Evolutionary conservation across 2,888 invertebrate species (phyloP).

Genomic region (Spialia ferax): DNA sequence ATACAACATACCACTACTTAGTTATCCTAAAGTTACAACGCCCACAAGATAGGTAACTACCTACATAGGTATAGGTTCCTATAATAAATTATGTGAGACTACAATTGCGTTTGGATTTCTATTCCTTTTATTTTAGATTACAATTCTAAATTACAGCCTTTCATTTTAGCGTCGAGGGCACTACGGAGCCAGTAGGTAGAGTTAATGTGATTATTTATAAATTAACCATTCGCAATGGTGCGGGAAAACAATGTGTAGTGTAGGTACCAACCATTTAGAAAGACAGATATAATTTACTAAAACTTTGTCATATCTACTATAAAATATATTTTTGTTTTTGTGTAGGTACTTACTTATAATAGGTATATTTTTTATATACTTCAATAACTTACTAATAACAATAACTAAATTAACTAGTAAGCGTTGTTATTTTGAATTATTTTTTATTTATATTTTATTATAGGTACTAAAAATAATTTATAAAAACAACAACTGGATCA

Average conservation of each 20-base stretch:
- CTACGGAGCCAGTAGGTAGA: conserved; percentile 2
- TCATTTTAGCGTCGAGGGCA: conserved; percentile 26
- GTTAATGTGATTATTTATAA: conserved; percentile 10
- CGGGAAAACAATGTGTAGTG: conserved; percentile 13
- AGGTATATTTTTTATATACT: too few relatives aligned
- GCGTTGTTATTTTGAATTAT: too few relatives aligned
- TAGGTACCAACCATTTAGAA: not conserved
- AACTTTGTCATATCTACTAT: not conserved
- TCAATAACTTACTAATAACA: too few relatives aligned
- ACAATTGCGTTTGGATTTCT: conserved; percentile 13
- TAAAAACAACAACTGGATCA: too few relatives aligned
- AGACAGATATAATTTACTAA: not conserved
- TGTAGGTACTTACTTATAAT: too few relatives aligned
- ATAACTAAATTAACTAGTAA: too few relatives aligned
- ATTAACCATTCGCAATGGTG: conserved; percentile 12
- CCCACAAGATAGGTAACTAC: not conserved
- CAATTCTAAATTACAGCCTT: conserved; percentile 21
- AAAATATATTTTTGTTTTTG: too few relatives aligned
- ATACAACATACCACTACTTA: too few relatives aligned
- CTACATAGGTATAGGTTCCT: not conserved
- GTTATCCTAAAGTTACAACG: too few relatives aligned
- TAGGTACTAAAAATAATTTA: too few relatives aligned
- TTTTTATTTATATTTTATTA: too few relatives aligned
- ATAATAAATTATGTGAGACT: not conserved
- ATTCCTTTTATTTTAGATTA: conserved; percentile 20